Percentiles rank a stretch among this genome's conserved stretches.
phyloP scores from a whole-genome alignment of 2,113 vertebrate species.

The Crocuta crocuta region DNA sequence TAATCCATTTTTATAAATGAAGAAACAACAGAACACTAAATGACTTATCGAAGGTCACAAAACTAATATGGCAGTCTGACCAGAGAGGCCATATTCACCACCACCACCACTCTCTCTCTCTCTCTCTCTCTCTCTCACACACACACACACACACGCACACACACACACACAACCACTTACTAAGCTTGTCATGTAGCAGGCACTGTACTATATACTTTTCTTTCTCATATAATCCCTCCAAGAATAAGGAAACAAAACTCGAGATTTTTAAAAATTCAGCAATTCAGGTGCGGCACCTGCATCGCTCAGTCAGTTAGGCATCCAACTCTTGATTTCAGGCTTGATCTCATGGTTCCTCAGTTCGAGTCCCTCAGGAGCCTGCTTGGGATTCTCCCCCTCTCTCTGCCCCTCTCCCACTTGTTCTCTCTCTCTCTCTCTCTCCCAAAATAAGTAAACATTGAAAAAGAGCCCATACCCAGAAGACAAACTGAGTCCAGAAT shows the following conservation, averaged over 20 bases:
- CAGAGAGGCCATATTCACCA: background rate
- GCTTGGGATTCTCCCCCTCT: no score
- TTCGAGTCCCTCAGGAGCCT: no score
- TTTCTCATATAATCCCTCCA: constrained; percentile 10
- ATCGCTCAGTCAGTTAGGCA: no score
- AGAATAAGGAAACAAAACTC: background rate
- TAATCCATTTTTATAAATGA: constrained; percentile 37
- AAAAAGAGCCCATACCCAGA: background rate
- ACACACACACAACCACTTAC: background rate
- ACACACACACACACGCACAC: background rate
- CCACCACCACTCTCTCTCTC: background rate
- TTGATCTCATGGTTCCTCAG: no score
- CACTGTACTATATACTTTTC: background rate
- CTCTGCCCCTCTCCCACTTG: no score
- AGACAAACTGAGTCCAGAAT: background rate
- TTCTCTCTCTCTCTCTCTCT: no score
- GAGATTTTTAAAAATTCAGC: background rate
- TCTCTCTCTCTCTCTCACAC: no score
- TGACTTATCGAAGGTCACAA: background rate
- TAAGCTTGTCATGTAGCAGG: background rate
- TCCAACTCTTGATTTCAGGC: no score
- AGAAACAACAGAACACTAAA: constrained; percentile 10
- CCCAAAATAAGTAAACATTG: no score
- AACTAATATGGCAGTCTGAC: background rate
- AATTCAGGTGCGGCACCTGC: background rate